Conservation (phyloP, 2,888 invertebrate genomes). For the Mycalesis mineus region DNA sequence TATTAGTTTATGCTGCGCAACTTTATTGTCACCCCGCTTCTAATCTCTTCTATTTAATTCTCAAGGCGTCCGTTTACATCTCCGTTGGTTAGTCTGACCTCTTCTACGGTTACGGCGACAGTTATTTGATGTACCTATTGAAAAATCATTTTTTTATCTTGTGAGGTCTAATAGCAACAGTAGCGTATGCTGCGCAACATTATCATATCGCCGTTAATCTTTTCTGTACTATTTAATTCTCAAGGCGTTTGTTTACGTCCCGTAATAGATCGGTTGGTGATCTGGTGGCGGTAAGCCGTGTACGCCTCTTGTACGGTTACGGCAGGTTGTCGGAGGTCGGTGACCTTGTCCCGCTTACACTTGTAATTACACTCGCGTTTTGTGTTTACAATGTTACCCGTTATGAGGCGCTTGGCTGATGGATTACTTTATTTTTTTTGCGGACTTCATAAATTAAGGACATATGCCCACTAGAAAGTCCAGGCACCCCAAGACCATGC, state of each 20-base stretch:
- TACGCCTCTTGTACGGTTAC: slow-evolving; percentile 2
- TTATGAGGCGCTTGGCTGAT: slow-evolving; percentile 4
- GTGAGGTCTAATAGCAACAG: too few species aligned
- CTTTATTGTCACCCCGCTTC: neutral
- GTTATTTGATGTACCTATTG: too few species aligned
- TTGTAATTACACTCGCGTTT: slow-evolving; percentile 20
- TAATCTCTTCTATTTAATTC: neutral
- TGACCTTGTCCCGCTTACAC: slow-evolving; percentile 48
- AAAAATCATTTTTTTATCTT: too few species aligned
- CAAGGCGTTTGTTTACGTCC: slow-evolving; percentile 28
- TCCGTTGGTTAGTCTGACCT: slow-evolving; percentile 2
- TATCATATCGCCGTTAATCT: neutral
- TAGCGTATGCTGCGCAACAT: too few species aligned
- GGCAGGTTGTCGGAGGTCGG: slow-evolving; percentile 48
- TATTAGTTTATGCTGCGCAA: too few species aligned
- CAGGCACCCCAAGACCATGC: too few species aligned
- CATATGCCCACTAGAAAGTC: too few species aligned
- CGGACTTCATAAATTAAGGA: too few species aligned
- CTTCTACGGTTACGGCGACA: slow-evolving; percentile 14
- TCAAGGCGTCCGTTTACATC: slow-evolving; percentile 28
- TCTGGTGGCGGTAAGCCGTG: neutral
- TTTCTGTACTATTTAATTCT: neutral
- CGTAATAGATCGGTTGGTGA: slow-evolving; percentile 23
- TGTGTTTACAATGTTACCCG: slow-evolving; percentile 8
- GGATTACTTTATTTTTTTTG: neutral